A percentile compares a stretch with the other conserved stretches of the same genome.
These are phyloP conservation scores for Stratiomys singularior DNA, from an alignment of 2,888 invertebrate species.

Conservation along the genomic window DNA sequence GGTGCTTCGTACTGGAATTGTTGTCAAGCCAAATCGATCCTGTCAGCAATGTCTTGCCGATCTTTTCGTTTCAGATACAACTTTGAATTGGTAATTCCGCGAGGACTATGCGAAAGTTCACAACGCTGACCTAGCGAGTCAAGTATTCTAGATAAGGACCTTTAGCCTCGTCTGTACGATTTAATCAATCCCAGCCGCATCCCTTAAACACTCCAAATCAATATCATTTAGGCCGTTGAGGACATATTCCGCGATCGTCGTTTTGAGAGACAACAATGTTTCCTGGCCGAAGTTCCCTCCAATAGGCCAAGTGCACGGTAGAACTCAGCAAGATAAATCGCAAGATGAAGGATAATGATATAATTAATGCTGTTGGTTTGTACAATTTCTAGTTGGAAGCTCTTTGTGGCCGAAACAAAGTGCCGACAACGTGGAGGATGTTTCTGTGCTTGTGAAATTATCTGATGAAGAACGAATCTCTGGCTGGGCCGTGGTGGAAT, in stretches of 20 bases:
- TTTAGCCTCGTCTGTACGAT: not conserved
- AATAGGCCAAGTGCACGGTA: constrained; percentile 23
- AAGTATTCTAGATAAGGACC: too few relatives aligned
- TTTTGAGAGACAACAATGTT: constrained; percentile 25
- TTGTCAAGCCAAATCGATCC: not conserved
- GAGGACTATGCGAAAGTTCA: too few relatives aligned
- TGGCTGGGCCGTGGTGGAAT: constrained; percentile 2
- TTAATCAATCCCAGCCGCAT: not conserved
- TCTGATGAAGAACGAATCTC: constrained; percentile 51
- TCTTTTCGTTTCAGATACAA: too few relatives aligned
- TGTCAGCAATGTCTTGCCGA: too few relatives aligned
- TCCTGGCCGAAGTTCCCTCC: constrained; percentile 26
- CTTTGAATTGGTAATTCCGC: too few relatives aligned
- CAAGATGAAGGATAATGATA: constrained; percentile 62
- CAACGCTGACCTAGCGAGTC: too few relatives aligned
- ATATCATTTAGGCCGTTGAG: constrained; percentile 8
- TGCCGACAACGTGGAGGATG: constrained; percentile 49
- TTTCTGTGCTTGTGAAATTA: constrained; percentile 42
- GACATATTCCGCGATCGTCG: constrained; percentile 15
- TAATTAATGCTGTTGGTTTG: constrained; percentile 59
- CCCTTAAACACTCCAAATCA: constrained; percentile 2
- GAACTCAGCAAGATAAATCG: constrained; percentile 57
- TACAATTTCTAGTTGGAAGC: constrained; percentile 54
- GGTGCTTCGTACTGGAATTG: not conserved
- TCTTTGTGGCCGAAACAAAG: constrained; percentile 52